Percentiles rank a stretch among this genome's conserved stretches.
Conservation (phyloP, 2,113 vertebrate genomes). For the Colistium nudipinnis region DNA sequence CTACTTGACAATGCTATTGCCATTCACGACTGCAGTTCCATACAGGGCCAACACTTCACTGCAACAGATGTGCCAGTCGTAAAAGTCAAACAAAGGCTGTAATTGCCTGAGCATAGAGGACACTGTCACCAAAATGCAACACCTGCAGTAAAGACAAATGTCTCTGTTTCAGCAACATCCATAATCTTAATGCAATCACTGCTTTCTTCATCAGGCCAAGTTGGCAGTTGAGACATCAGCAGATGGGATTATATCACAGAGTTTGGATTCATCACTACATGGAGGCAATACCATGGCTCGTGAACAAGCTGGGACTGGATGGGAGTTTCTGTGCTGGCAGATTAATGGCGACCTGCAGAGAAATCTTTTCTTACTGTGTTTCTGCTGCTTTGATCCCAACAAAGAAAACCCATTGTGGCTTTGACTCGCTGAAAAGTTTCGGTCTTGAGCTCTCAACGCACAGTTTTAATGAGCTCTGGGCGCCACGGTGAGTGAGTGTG, state of each 20-base stretch:
- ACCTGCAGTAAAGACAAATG: background rate
- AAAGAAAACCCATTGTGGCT: background rate
- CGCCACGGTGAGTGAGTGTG: background rate
- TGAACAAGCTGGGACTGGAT: background rate
- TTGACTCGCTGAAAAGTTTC: slow-evolving; percentile 4
- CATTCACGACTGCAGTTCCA: background rate
- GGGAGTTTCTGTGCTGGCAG: background rate
- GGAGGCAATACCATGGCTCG: background rate
- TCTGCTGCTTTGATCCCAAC: slow-evolving; percentile 12
- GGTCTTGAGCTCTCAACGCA: slow-evolving; percentile 1
- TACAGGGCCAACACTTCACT: background rate
- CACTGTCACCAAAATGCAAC: background rate
- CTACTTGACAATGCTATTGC: background rate
- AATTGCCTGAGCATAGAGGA: background rate
- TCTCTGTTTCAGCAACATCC: slow-evolving; percentile 16
- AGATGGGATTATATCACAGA: slow-evolving; percentile 34
- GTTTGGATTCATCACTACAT: slow-evolving; percentile 26
- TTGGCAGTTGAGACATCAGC: slow-evolving; percentile 2
- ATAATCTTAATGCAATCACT: slow-evolving; percentile 24
- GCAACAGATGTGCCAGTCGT: slow-evolving; percentile 9
- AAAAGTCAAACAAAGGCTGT: background rate
- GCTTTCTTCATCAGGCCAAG: slow-evolving; percentile 8
- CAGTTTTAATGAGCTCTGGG: slow-evolving; percentile 36
- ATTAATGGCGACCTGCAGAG: background rate
- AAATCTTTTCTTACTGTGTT: background rate